Evolutionary conservation across 2,113 vertebrate genomes (phyloP).

Genomic region (Melanerpes aurifrons): DNA sequence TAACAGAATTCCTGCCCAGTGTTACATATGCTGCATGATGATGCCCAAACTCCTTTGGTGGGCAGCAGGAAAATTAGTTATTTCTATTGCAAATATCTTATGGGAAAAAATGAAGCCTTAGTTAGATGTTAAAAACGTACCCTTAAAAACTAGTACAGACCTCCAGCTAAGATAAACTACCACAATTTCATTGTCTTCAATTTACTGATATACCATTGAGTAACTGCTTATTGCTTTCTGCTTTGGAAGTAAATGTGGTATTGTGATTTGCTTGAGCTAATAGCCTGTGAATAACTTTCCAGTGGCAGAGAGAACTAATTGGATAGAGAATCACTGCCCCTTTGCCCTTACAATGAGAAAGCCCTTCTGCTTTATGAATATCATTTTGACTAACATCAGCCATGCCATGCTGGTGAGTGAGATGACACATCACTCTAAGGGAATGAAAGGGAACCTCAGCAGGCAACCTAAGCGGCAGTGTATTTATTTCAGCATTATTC

Average conservation of each 20-base stretch:
- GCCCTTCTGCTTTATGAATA: constrained; percentile 18
- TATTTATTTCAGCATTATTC: constrained; percentile 48
- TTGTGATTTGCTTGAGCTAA: not conserved
- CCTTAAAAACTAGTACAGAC: not conserved
- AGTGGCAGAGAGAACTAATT: not conserved
- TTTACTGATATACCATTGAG: not conserved
- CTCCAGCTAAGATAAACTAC: not conserved
- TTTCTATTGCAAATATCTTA: too few species aligned
- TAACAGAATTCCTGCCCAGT: not conserved
- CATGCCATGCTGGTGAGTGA: not conserved
- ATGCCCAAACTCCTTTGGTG: not conserved
- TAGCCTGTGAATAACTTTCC: not conserved
- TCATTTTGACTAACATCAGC: not conserved
- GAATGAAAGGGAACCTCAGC: constrained; percentile 36
- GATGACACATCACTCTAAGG: constrained; percentile 15
- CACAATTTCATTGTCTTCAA: not conserved
- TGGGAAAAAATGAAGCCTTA: not conserved
- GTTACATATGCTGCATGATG: not conserved
- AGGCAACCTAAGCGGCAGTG: constrained; percentile 28
- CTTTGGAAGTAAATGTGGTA: not conserved
- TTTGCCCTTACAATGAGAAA: not conserved
- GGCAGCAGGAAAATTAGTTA: not conserved
- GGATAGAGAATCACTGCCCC: not conserved
- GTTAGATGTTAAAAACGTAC: not conserved
- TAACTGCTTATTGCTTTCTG: not conserved